phyloP scores from a whole-genome alignment of 2,888 invertebrate species.

The Elaeidobius kamerunicus region DNA sequence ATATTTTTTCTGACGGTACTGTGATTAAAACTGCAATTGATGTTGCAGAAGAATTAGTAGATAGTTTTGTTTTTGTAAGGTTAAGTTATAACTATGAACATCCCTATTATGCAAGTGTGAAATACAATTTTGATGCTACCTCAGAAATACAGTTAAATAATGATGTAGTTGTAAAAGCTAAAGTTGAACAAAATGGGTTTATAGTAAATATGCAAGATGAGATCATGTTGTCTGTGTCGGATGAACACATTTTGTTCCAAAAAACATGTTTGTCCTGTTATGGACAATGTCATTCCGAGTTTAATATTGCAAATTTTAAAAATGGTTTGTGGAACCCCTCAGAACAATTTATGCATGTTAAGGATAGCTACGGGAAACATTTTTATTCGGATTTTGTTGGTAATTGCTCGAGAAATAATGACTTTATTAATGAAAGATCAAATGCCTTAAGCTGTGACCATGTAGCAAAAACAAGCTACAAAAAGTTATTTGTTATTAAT shows the following conservation, averaged over 20 bases:
- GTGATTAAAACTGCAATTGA: slow-evolving; percentile 32
- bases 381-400: slow-evolving; percentile 35
- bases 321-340: slow-evolving; percentile 21
- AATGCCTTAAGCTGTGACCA: slow-evolving; percentile 34
- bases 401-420: slow-evolving; percentile 32
- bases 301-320: slow-evolving; percentile 31
- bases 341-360: slow-evolving; percentile 31
- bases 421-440: slow-evolving; percentile 27
- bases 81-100: slow-evolving; percentile 37
- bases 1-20: slow-evolving; percentile 37
- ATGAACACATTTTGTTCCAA: slow-evolving; percentile 28
- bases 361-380: slow-evolving; percentile 38
- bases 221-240: slow-evolving; percentile 23
- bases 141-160: slow-evolving; percentile 30
- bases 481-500: slow-evolving; percentile 34
- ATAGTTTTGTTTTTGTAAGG: slow-evolving; percentile 37
- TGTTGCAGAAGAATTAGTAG: slow-evolving; percentile 34
- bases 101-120: slow-evolving; percentile 36
- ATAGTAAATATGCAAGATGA: slow-evolving; percentile 27
- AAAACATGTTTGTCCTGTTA: slow-evolving; percentile 35
- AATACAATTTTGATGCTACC: slow-evolving; percentile 30
- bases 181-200: slow-evolving; percentile 17
- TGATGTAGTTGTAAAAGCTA: slow-evolving; percentile 23
- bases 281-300: slow-evolving; percentile 26
- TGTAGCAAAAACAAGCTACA: slow-evolving; percentile 29